phyloP scores from a whole-genome alignment of 2,888 invertebrate genomes.

The Drosophila dives region DNA sequence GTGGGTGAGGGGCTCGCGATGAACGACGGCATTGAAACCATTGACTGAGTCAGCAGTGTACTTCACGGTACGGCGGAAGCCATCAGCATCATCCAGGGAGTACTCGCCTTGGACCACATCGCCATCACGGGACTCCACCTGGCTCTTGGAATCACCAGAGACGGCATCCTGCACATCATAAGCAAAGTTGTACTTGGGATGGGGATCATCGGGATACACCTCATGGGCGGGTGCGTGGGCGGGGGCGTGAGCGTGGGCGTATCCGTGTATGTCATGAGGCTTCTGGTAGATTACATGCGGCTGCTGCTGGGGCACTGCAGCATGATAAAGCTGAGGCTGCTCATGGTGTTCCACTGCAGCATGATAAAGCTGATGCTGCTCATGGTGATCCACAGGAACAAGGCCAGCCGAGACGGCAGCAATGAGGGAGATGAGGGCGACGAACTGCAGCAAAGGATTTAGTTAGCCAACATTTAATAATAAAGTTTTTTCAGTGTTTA shows the following conservation, averaged over 20 bases:
- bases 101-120: conserved; percentile 85
- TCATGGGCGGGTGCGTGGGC: conserved; percentile 58
- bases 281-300: conserved; percentile 71
- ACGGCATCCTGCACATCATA: conserved; percentile 83
- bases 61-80: conserved; percentile 83
- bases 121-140: conserved; percentile 83
- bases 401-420: conserved; percentile 73
- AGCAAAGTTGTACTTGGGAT: conserved; percentile 83
- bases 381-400: conserved; percentile 73
- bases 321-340: conserved; percentile 48
- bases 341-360: conserved; percentile 61
- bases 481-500: conserved; percentile 38
- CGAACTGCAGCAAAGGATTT: conserved; percentile 53
- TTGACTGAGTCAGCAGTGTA: conserved; percentile 84
- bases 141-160: conserved; percentile 84
- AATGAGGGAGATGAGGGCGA: conserved; percentile 65
- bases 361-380: conserved; percentile 37
- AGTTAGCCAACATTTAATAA: background rate
- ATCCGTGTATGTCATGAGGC: conserved; percentile 67
- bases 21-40: conserved; percentile 84
- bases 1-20: conserved; percentile 78
- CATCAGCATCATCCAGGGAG: conserved; percentile 84
- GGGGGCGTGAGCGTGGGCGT: conserved; percentile 39
- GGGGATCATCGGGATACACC: conserved; percentile 78
- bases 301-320: conserved; percentile 55